Evolutionary conservation across 1,140 invertebrate species (phyloP).

Genomic region (Drosophila albomicans): DNA sequence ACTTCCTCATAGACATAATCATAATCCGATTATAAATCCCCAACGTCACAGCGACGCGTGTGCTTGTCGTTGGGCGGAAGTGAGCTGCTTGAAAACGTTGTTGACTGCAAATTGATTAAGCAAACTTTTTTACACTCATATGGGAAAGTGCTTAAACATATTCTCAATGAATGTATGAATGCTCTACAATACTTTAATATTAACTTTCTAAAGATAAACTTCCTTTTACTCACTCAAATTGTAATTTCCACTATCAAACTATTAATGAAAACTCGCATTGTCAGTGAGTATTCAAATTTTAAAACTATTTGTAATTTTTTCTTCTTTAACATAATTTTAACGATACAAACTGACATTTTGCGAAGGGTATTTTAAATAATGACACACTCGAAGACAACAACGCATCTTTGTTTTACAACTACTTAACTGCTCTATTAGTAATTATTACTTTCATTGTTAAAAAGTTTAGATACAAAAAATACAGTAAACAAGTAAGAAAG

Average conservation of each 20-base stretch:
- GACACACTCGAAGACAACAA: no score
- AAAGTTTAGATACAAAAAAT: not conserved
- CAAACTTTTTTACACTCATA: conserved; percentile 39
- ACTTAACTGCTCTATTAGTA: not conserved
- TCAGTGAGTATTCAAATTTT: no score
- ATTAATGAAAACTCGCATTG: no score
- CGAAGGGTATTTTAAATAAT: not conserved
- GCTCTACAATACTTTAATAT: no score
- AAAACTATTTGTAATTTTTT: no score
- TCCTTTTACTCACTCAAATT: no score
- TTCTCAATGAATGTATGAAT: no score
- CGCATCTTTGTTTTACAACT: not conserved
- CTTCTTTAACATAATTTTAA: no score
- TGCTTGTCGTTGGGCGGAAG: not conserved
- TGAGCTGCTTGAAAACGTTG: conserved; percentile 42
- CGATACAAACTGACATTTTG: no score
- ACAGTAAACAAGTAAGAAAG: not conserved
- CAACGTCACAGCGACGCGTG: conserved; percentile 16
- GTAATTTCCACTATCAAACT: no score
- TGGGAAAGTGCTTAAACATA: not conserved
- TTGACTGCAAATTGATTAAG: conserved; percentile 66
- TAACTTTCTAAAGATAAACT: no score
- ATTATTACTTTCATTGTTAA: not conserved
- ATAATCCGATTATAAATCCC: conserved; percentile 69
- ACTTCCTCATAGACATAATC: conserved; percentile 63